phyloP scores from a whole-genome alignment of 2,888 invertebrate species.

The Diaphora mendica region DNA sequence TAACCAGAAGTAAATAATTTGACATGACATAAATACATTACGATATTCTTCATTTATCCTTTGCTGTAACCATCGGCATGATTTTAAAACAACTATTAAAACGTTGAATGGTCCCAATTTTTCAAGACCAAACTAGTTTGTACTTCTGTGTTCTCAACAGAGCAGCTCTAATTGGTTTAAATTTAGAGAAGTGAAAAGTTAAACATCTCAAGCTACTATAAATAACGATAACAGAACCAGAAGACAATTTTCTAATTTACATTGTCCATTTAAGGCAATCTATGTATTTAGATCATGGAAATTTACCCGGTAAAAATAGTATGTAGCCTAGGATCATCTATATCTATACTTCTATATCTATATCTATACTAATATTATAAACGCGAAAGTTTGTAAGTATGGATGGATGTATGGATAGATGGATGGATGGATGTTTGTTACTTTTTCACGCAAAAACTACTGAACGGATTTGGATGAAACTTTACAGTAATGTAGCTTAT shows the following conservation, averaged over 20 bases:
- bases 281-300: not conserved
- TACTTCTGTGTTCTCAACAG: not conserved
- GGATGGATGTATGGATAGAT: too few relatives aligned
- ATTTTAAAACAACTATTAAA: not conserved
- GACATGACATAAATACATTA: not conserved
- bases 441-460: too few relatives aligned
- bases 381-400: too few relatives aligned
- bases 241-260: not conserved
- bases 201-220: not conserved
- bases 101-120: not conserved
- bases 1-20: not conserved
- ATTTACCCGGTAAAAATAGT: not conserved
- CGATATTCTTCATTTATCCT: not conserved
- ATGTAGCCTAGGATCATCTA: not conserved
- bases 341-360: too few relatives aligned
- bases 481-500: too few relatives aligned
- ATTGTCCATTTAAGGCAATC: not conserved
- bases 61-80: not conserved
- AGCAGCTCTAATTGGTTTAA: not conserved
- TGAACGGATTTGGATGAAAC: too few relatives aligned
- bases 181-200: not conserved
- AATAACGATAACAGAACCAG: not conserved
- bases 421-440: too few relatives aligned
- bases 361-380: too few relatives aligned
- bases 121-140: not conserved